Evolutionary conservation across 2,113 vertebrate genomes (phyloP), one percentile per base, ranked within the genome.

Genomic region (Catharus minimus): DNA sequence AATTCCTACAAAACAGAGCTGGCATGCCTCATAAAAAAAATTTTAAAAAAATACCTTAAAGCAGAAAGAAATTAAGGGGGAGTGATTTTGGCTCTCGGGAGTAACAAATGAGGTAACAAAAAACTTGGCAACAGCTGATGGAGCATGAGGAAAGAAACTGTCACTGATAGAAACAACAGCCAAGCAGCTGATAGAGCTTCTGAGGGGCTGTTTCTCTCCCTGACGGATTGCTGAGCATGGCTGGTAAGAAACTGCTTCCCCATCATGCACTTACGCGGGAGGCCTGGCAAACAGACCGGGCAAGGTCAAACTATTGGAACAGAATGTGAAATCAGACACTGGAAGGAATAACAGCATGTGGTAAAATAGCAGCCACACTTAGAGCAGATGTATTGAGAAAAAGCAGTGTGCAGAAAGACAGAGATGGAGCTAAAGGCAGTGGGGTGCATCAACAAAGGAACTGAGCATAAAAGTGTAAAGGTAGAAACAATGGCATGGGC

Each of bases 351-450:
- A 60, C 75, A 86, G 72, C 72, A 43, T 77, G 90, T 73, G 88
- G 76, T 47, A 91, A 95, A 96, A 80, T 32, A 91, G 68, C 75
- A 86, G 60, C 64, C 82, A 88, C 79, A 39, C 82, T 82, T 68
- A 80, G 55, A 93, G 58, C 43, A 94, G 82, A 85, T 68, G 50
- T 69, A 86, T 52, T 0, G 1, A 50, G 80, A 75, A 91, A 88
- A 89, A 78, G 39, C 30, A 77, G 36, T 27, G 28, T 81, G 72
- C 39, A 50, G 83, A 86, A 81, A 71, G 56, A 36, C 14, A 43
- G 39, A 58, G 27, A 81, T 26, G 27, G 74, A 78, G 47, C 73
- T 39, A 44, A 78, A 93, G 80, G 49, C 65, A 68, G 80, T 86
- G 62, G 83, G 80, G 61, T 75, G 80, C 65, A 81, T 75, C 7